Evolutionary conservation across 1,140 invertebrate species (phyloP).

Genomic region (Ephestia elutella): DNA sequence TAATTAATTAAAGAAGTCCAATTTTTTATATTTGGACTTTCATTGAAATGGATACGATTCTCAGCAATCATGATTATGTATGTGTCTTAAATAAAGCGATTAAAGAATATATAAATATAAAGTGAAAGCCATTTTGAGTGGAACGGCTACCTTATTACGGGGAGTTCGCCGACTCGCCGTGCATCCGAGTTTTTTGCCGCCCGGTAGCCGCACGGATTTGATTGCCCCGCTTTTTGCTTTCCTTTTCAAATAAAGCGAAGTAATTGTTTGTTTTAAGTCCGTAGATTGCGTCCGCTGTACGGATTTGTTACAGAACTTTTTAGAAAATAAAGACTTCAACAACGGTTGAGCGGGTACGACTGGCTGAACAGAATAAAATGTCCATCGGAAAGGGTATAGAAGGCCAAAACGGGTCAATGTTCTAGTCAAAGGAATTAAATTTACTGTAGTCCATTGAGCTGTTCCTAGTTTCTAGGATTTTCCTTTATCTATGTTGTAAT

Average conservation of each 20-base stretch:
- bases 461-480: neutral
- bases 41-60: slow-evolving; percentile 5
- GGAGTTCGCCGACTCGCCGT: slow-evolving; percentile 23
- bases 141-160: slow-evolving; percentile 52
- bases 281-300: slow-evolving; percentile 58
- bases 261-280: slow-evolving; percentile 72
- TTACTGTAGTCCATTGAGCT: neutral
- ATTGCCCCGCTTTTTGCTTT: slow-evolving; percentile 64
- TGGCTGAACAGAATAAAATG: neutral
- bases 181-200: slow-evolving; percentile 56
- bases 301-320: slow-evolving; percentile 65
- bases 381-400: neutral
- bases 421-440: neutral
- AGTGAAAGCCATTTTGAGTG: slow-evolving; percentile 19
- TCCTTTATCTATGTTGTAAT: too few species aligned
- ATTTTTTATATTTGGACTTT: neutral
- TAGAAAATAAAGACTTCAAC: slow-evolving; percentile 63
- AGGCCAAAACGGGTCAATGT: neutral
- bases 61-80: slow-evolving; percentile 5
- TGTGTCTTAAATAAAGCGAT: slow-evolving; percentile 6
- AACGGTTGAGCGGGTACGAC: slow-evolving; percentile 41
- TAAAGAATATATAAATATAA: slow-evolving; percentile 9
- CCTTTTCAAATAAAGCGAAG: slow-evolving; percentile 66
- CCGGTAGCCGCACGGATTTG: slow-evolving; percentile 59
- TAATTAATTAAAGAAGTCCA: neutral